phyloP scores from a whole-genome alignment of 2,888 invertebrate genomes.

The Uropetala carovei region DNA sequence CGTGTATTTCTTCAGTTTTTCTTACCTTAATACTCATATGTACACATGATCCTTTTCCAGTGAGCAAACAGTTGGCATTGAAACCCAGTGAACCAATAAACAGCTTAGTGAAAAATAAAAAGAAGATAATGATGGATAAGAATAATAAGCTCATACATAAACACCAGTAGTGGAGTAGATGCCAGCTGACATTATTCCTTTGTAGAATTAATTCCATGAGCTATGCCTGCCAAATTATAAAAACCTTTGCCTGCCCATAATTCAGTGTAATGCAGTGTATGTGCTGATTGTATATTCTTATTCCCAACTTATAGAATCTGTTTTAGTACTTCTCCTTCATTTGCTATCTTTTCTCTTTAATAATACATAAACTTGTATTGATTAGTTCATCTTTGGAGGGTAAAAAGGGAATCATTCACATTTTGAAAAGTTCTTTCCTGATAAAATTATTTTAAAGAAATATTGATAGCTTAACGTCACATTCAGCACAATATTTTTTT shows the following conservation, averaged over 20 bases:
- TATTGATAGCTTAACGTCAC: too few relatives aligned
- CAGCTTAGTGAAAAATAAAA: neutral
- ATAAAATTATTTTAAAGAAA: too few relatives aligned
- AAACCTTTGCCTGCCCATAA: slow-evolving; percentile 43
- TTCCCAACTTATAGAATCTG: neutral
- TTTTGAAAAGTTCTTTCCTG: neutral
- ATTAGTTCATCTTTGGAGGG: neutral
- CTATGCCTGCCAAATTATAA: slow-evolving; percentile 30
- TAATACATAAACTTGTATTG: neutral
- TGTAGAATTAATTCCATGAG: neutral
- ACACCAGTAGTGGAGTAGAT: slow-evolving; percentile 53
- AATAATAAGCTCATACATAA: slow-evolving; percentile 5
- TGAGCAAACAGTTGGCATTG: slow-evolving; percentile 44
- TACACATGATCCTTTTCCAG: slow-evolving; percentile 48
- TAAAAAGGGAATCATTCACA: neutral
- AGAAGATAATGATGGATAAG: slow-evolving; percentile 33
- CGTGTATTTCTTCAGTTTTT: neutral
- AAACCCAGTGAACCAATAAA: neutral
- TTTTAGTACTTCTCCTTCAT: neutral
- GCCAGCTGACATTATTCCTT: slow-evolving; percentile 47
- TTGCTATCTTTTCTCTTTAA: neutral
- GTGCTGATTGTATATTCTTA: slow-evolving; percentile 22
- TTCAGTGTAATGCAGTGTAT: slow-evolving; percentile 31
- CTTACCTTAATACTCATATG: neutral
- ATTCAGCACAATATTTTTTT: neutral